Base-by-base conservation (phyloP, 2,113 vertebrate genomes). In the Elanoides forficatus region DNA sequence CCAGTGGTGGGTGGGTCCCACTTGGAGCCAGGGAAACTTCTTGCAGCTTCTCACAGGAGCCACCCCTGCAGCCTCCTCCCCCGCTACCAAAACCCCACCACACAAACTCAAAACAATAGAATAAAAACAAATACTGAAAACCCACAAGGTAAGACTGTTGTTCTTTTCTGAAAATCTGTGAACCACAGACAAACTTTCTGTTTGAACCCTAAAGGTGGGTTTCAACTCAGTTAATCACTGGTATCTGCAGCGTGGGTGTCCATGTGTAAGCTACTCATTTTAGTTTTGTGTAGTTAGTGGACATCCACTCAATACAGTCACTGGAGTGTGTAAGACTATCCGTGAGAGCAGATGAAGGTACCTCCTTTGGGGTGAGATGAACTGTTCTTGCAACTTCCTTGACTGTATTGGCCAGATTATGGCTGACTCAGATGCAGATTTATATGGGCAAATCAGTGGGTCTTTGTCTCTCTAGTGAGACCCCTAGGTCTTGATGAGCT, bases 231-330 rank as follows among this genome's bases (percentile, higher is more conserved):
- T 36, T 55, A 30, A 27, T 66, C 42, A 3, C 6, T 17, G 25
- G 6, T 26, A 42, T 22, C 38, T 86, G 32, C 20, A 70, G 7
- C 1, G 0, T 25, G 42, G 5, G 13, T 38, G 38, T 62, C 53
- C 0, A 0, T 9, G 0, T 47, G 29, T 23, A 15, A 75, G 36
- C 2, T 8, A 4, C 26, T 47, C 6, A 6, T 68, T 42, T 42
- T 21, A 55, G 15, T 56, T 72, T 34, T 11, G 5, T 10, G 7
- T 15, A 12, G 5, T 12, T 38, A 53, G 22, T 29, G 15, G 20
- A 26, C 10, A 53, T 40, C 32, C 20, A 8, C n/a, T 36, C 19
- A 18, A 18, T 25, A 26, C 13, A 43, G 32, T 29, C 34, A 27
- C 2, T 19, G 32, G 13, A 43, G 52, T 7, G 8, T 15, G 22